These are phyloP conservation scores for Microtus oregoni DNA, from an alignment of 2,113 vertebrate genomes.

Conservation along the genomic window DNA sequence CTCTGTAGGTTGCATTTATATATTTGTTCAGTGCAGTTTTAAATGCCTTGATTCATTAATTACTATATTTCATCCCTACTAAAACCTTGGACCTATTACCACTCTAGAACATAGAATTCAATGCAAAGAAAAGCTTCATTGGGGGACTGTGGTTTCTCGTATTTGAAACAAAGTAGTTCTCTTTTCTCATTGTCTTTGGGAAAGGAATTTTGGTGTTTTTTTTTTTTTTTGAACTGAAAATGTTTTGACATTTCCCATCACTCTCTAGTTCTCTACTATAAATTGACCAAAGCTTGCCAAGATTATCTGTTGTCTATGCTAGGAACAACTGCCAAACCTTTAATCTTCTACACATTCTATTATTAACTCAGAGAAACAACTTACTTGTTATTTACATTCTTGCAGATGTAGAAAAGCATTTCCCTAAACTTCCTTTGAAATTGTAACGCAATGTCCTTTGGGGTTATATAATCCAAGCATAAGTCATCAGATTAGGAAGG, in stretches of 20 bases:
- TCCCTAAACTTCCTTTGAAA: background rate
- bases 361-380: background rate
- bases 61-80: background rate
- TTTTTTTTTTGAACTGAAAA: background rate
- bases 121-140: background rate
- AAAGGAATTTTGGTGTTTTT: too few relatives aligned
- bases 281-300: background rate
- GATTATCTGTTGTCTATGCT: background rate
- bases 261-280: background rate
- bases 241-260: background rate
- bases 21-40: background rate
- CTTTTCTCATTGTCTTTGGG: background rate
- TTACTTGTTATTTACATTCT: background rate
- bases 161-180: background rate
- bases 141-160: too few relatives aligned
- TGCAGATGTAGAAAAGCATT: background rate
- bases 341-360: constrained; percentile 8
- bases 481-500: background rate
- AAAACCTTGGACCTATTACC: too few relatives aligned
- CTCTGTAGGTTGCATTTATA: background rate
- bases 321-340: background rate
- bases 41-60: background rate
- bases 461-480: background rate
- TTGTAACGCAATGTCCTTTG: background rate
- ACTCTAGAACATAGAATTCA: background rate